Percentiles rank a stretch among this genome's conserved stretches.
Conservation (phyloP, 2,888 invertebrate genomes). For the Thereva unica region DNA sequence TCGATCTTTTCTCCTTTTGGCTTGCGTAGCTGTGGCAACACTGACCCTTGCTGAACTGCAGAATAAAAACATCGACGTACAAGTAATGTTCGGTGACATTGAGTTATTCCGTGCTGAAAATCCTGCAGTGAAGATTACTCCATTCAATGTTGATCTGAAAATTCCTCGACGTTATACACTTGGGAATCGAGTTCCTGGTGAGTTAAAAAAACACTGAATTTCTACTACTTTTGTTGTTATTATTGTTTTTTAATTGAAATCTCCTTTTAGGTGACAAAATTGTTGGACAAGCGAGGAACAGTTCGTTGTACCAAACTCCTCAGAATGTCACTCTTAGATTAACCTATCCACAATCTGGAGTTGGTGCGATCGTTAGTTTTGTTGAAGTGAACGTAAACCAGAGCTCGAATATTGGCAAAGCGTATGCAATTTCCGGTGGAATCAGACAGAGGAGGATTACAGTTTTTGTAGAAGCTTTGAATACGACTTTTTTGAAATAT, state of each 20-base stretch:
- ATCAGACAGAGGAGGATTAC: constrained; percentile 53
- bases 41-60: no score
- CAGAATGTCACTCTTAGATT: constrained; percentile 52
- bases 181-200: constrained; percentile 50
- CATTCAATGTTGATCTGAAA: no score
- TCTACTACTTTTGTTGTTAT: no score
- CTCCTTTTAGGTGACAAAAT: constrained; percentile 48
- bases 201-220: constrained; percentile 38
- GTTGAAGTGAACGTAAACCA: constrained; percentile 51
- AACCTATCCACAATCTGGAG: constrained; percentile 51
- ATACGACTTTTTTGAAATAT: constrained; percentile 48
- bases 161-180: constrained; percentile 47
- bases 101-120: no score
- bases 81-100: no score
- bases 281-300: constrained; percentile 51
- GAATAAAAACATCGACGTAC: no score
- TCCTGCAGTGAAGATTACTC: no score
- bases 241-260: no score
- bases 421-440: constrained; percentile 54
- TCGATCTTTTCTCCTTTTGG: no score
- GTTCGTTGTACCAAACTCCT: constrained; percentile 46
- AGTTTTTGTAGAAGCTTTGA: constrained; percentile 51
- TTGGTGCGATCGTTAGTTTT: constrained; percentile 49
- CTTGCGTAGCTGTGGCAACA: no score
- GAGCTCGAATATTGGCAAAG: constrained; percentile 50